phyloP scores from a whole-genome alignment of 2,888 invertebrate genomes.

The Lypha dubia region DNA sequence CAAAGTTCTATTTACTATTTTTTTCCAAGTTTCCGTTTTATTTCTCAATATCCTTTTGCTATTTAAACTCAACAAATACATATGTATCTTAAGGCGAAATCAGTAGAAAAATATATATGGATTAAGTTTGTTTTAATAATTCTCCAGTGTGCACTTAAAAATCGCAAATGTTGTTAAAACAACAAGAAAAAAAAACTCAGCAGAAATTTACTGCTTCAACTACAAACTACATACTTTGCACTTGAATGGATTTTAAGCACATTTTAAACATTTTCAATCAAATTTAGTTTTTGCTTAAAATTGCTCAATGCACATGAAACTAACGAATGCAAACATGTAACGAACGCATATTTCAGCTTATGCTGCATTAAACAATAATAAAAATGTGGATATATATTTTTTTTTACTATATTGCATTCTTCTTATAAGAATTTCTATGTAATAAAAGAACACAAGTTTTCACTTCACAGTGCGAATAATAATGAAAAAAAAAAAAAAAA shows the following conservation, averaged over 20 bases:
- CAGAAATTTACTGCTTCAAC: background rate
- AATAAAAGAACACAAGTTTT: background rate
- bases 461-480: background rate
- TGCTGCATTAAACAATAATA: slow-evolving; percentile 7
- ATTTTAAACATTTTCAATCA: slow-evolving; percentile 3
- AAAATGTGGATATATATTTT: background rate
- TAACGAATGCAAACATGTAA: slow-evolving; percentile 1
- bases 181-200: slow-evolving; percentile 2
- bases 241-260: slow-evolving; percentile 11
- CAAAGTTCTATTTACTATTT: too few relatives aligned
- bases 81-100: too few relatives aligned
- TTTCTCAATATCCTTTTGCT: too few relatives aligned
- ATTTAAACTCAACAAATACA: too few relatives aligned
- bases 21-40: too few relatives aligned
- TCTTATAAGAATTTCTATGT: background rate
- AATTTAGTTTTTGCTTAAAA: background rate
- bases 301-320: background rate
- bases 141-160: background rate
- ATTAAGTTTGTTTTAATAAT: background rate
- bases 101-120: too few relatives aligned
- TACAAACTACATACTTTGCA: background rate
- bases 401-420: background rate
- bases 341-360: slow-evolving; percentile 2
- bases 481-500: background rate
- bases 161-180: background rate